Evolutionary conservation across 2,888 invertebrate genomes (phyloP).

Genomic region (Eumerus sabulonum): DNA sequence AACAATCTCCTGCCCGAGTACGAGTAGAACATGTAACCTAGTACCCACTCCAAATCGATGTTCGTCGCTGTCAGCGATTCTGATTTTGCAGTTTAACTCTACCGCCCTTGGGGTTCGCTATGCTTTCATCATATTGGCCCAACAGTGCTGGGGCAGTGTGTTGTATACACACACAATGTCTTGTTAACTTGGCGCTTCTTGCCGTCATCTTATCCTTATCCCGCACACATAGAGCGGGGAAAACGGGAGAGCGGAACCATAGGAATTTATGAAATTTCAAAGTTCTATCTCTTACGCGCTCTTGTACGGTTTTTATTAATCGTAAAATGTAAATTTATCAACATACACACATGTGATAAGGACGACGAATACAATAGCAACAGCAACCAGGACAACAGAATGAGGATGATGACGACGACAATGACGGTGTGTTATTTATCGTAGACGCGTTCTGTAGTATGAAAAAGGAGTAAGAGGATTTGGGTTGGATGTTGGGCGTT

Average conservation of each 20-base stretch:
- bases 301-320: constrained; percentile 65
- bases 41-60: constrained; percentile 41
- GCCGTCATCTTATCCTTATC: constrained; percentile 1
- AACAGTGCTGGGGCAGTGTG: constrained; percentile 44
- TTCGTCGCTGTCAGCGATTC: constrained; percentile 65
- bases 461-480: not conserved
- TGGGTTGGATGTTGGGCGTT: constrained; percentile 14
- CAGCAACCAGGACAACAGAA: not conserved
- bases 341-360: constrained; percentile 45
- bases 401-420: not conserved
- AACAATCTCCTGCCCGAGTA: not conserved
- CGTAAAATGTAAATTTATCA: constrained; percentile 66
- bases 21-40: too few relatives aligned
- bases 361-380: not conserved
- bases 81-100: constrained; percentile 54
- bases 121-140: constrained; percentile 61
- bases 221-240: not conserved
- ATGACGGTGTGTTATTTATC: constrained; percentile 1
- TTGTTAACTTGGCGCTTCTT: constrained; percentile 45
- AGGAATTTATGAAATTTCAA: constrained; percentile 66
- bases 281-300: constrained; percentile 53
- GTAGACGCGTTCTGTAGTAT: constrained; percentile 18
- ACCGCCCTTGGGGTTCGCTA: constrained; percentile 46
- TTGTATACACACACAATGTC: constrained; percentile 60
- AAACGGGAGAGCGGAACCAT: constrained; percentile 41